Evolutionary conservation across 37 sponge, comb jelly and placozoan genomes (phyloP), one percentile per base, ranked within the genome.

Genomic region (Lycopodina hypogea): DNA sequence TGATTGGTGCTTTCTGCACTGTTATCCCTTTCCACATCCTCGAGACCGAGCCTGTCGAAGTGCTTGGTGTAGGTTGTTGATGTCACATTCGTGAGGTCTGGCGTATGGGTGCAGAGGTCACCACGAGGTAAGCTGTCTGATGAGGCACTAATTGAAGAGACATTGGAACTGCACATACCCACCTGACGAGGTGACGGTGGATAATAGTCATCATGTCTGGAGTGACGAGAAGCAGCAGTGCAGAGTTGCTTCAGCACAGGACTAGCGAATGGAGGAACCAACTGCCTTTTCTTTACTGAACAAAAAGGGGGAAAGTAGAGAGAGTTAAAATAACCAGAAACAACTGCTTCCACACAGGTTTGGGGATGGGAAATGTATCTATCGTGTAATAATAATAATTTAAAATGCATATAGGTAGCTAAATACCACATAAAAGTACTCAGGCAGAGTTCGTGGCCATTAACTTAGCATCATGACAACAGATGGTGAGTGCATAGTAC

Each of bases 201-300:
- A n/a, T n/a, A n/a, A n/a, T n/a, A n/a, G n/a, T n/a, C n/a, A n/a
- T n/a, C n/a, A n/a, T n/a, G n/a, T n/a, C n/a, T n/a, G 15, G 32
- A 36, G n/a, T 18, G 39, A 36, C 7, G 72, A 22, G 28, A 14
- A 4, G 30, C 26, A 9, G 41, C 4, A 39, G 67, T 67, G 34
- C 83, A 82, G 0, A 61, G 81, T 30, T 81, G 81, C 55, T 81
- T 81, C 22, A 81, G 59, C 0, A 81, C 73, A 2, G 81, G 81
- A 72, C 81, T 81, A 9, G 81, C 73, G 28, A 81, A 81, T 1
- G 81, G 81, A 63, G 73, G 57, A 38, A 36, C 73, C 73, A 81
- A 35, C 56, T 75, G 83, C 39, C 83, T 64, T 35, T 75, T 82
- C 35, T 36, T 66, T 2, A 68, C 83, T 75, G 68, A 51, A 34